Evolutionary conservation across 2,113 vertebrate species (phyloP), one percentile per base, ranked within the genome.

Genomic region (Progne subis): DNA sequence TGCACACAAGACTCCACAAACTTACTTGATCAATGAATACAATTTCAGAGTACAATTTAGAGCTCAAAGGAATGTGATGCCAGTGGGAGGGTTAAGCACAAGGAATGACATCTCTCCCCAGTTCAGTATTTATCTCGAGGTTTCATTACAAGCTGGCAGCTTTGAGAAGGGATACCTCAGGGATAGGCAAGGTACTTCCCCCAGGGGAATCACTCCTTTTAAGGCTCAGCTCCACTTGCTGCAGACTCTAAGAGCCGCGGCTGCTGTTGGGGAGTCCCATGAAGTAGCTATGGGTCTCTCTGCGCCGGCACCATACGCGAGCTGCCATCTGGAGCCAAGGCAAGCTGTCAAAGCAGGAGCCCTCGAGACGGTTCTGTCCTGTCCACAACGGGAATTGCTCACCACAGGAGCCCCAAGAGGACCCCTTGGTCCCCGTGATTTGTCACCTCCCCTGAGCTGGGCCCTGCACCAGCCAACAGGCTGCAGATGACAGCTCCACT

Each of bases 1-100:
- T 2, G 18, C 25, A 41, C 14, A 12, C 0, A 0, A 6, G 21
- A 4, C 11, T 72, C n/a, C 64, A 34, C 8, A 7, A 1, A 29
- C 26, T 19, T 31, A 49, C 43, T 3, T 11, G 23, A 76, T 3
- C 0, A 4, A 31, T 46, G 24, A 50, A 80, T 39, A 72, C n/a
- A 55, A 89, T 74, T 65, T 61, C 21, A 65, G 39, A 77, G 32
- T 14, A 49, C 16, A 61, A 24, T 32, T 53, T 39, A 25, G 23
- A 32, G 17, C 34, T 84, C 32, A 31, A 64, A 70, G 53, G 44
- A 67, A 21, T 8, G 28, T 7, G 18, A 19, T 57, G 34, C 17
- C 59, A 72, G 23, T 13, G 24, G 31, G 59, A 71, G 44, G 4
- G 3, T 47, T 68, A 41, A 59, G 39, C 39, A 39, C 37, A 55